These are phyloP conservation scores for Somateria mollissima DNA, from an alignment of 2,797 vertebrate genomes.

Conservation along the genomic window DNA sequence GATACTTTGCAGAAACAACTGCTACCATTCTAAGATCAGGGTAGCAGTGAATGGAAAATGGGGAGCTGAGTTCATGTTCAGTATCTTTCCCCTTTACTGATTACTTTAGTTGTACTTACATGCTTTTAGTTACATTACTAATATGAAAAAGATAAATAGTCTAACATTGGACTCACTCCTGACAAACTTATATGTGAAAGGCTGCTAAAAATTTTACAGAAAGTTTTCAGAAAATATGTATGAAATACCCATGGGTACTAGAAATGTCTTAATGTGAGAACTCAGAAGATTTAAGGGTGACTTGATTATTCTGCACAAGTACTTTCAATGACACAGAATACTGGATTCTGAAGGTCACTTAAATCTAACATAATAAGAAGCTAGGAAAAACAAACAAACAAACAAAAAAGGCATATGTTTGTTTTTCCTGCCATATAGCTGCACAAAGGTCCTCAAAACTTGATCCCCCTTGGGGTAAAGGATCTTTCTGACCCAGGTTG, in stretches of 20 bases:
- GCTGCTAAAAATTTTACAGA: neutral
- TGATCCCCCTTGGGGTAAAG: neutral
- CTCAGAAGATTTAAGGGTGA: neutral
- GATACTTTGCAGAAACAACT: neutral
- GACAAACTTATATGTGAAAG: neutral
- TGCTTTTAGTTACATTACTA: neutral
- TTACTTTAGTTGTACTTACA: neutral
- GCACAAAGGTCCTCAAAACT: neutral
- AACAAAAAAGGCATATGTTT: neutral
- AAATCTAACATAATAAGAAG: neutral
- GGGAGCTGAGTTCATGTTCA: neutral
- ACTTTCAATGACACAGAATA: neutral
- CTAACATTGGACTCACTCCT: neutral
- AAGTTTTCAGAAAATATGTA: neutral
- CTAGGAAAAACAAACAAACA: neutral
- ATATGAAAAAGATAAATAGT: neutral
- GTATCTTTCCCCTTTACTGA: neutral
- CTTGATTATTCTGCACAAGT: constrained; percentile 16
- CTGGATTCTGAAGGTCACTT: neutral
- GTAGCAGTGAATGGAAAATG: neutral
- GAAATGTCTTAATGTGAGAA: neutral
- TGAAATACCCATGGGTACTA: constrained; percentile 18
- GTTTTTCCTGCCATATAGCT: neutral
- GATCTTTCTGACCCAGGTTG: neutral
- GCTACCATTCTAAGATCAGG: neutral